phyloP scores from a whole-genome alignment of 2,113 vertebrate genomes.

The Pangasianodon hypophthalmus region DNA sequence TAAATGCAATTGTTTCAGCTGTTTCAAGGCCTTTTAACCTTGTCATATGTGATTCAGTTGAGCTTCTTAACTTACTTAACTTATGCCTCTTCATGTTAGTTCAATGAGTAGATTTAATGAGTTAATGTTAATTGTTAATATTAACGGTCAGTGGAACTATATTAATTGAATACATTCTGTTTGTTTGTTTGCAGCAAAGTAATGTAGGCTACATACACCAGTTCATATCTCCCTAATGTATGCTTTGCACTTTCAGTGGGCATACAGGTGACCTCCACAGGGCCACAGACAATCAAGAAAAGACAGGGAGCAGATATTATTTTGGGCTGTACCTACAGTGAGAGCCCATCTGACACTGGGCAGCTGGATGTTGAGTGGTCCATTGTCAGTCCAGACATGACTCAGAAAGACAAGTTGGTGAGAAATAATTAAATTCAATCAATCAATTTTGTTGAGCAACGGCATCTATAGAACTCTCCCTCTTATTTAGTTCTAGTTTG shows the following conservation, averaged over 20 bases:
- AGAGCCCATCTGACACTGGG: slow-evolving; percentile 75
- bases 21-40: not conserved
- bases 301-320: slow-evolving; percentile 73
- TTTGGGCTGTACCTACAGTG: slow-evolving; percentile 81
- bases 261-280: slow-evolving; percentile 69
- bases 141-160: not conserved
- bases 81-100: not conserved
- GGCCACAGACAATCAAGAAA: slow-evolving; percentile 77
- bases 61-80: not conserved
- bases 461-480: not conserved
- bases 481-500: not conserved
- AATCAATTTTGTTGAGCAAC: not conserved
- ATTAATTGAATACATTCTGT: not conserved
- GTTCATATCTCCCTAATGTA: not conserved
- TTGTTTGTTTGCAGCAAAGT: not conserved
- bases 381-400: slow-evolving; percentile 79
- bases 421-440: slow-evolving; percentile 25
- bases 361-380: slow-evolving; percentile 86
- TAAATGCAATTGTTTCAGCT: not conserved
- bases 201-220: not conserved
- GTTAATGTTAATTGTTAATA: not conserved
- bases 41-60: not conserved
- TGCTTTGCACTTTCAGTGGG: slow-evolving; percentile 54
- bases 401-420: slow-evolving; percentile 77
- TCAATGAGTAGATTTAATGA: not conserved